These are phyloP conservation scores for Melieria picta DNA, from an alignment of 2,888 invertebrate genomes.

Conservation along the genomic window DNA sequence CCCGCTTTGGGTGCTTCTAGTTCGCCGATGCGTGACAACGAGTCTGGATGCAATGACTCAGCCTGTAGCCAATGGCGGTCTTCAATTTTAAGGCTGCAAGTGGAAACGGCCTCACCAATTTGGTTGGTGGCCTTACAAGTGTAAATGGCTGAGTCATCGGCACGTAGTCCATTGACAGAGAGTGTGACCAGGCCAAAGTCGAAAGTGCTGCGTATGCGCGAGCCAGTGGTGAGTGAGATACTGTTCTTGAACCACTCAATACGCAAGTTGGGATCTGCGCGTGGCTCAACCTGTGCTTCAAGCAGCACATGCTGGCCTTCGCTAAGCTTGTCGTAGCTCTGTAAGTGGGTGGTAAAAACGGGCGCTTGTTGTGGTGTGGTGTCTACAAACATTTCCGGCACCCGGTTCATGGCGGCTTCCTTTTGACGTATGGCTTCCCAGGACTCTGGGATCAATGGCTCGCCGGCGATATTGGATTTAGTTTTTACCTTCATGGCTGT, in stretches of 20 bases:
- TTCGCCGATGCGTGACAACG: constrained; percentile 84
- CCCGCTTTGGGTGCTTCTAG: constrained; percentile 82
- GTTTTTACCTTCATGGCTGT: constrained; percentile 89
- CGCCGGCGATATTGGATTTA: constrained; percentile 81
- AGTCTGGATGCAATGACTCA: constrained; percentile 89
- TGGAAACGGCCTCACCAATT: constrained; percentile 93
- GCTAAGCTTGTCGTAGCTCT: constrained; percentile 82
- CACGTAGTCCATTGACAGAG: constrained; percentile 85
- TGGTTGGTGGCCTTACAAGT: constrained; percentile 94
- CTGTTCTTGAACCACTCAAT: constrained; percentile 95
- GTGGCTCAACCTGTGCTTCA: constrained; percentile 91
- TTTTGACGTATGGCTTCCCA: constrained; percentile 92
- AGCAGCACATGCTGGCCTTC: constrained; percentile 89
- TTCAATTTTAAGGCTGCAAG: constrained; percentile 88
- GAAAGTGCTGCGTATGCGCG: constrained; percentile 91
- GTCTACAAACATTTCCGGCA: constrained; percentile 88
- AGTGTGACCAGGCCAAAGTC: constrained; percentile 96
- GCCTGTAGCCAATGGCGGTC: constrained; percentile 89
- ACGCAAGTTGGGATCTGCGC: constrained; percentile 86
- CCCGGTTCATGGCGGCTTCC: constrained; percentile 91
- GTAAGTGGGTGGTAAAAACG: constrained; percentile 92
- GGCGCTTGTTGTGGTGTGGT: constrained; percentile 90
- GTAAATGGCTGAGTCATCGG: constrained; percentile 94
- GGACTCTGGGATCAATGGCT: constrained; percentile 88
- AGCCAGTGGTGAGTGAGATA: constrained; percentile 84